Evolutionary conservation across 2,113 vertebrate species (phyloP).

Genomic region (Holacanthus passer): DNA sequence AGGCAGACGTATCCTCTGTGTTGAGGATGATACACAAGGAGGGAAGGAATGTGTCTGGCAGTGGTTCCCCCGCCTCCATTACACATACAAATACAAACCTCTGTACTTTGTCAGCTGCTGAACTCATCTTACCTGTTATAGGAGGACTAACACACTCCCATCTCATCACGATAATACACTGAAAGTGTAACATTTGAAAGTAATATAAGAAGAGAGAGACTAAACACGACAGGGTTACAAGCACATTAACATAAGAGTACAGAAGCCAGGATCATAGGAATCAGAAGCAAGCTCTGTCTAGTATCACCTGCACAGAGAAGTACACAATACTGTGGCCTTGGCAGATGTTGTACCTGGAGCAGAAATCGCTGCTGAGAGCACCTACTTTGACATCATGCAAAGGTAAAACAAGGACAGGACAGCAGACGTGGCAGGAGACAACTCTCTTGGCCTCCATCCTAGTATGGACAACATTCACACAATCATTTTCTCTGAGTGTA

Average conservation of each 20-base stretch:
- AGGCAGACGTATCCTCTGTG: background rate
- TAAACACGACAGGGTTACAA: background rate
- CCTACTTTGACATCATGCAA: constrained; percentile 17
- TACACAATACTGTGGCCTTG: constrained; percentile 38
- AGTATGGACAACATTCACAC: background rate
- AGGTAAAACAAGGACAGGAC: constrained; percentile 44
- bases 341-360: constrained; percentile 17
- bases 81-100: background rate
- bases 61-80: background rate
- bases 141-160: background rate
- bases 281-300: constrained; percentile 6
- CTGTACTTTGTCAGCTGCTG: background rate
- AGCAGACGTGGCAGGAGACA: constrained; percentile 36
- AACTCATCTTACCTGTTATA: background rate
- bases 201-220: background rate
- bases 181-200: background rate
- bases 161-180: background rate
- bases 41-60: constrained; percentile 29
- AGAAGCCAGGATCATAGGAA: background rate
- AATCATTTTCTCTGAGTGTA: background rate
- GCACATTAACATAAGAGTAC: background rate
- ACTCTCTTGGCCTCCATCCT: background rate
- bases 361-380: background rate
- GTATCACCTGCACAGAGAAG: constrained; percentile 38
- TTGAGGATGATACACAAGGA: constrained; percentile 33